Evolutionary conservation across 1,140 invertebrate species (phyloP).

Genomic region (Aplysia californica): DNA sequence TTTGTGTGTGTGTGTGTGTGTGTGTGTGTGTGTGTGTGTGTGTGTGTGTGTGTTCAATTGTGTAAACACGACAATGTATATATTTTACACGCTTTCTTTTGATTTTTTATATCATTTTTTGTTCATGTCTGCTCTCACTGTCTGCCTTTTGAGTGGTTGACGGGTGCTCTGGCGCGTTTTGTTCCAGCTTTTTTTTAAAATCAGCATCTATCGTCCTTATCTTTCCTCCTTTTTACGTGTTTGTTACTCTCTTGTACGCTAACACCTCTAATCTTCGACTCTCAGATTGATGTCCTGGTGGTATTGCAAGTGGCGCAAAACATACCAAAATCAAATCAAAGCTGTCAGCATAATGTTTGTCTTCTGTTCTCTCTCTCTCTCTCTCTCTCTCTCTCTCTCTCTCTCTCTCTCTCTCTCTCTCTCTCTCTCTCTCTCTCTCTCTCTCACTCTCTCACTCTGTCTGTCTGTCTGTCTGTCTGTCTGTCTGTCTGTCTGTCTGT

Average conservation of each 20-base stretch:
- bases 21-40: no score
- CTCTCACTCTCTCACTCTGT: background rate
- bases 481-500: constrained; percentile 1
- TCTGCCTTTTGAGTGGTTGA: no score
- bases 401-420: background rate
- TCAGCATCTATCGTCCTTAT: background rate
- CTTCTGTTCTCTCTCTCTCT: background rate
- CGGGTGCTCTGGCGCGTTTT: no score
- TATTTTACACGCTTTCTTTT: no score
- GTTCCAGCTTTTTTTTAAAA: no score
- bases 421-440: constrained; percentile 13
- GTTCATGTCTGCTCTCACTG: no score
- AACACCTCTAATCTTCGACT: background rate
- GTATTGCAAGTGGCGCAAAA: background rate
- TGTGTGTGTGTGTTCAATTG: no score
- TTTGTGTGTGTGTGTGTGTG: no score
- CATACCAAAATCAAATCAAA: background rate
- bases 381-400: background rate
- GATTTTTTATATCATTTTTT: no score
- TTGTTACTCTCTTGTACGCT: background rate
- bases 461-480: constrained; percentile 1
- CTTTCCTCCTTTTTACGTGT: background rate
- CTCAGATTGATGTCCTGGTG: no score
- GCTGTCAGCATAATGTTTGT: background rate
- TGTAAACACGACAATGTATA: no score